Conservation (phyloP, 2,113 vertebrate genomes). For the Cricetomys ansorgei region DNA sequence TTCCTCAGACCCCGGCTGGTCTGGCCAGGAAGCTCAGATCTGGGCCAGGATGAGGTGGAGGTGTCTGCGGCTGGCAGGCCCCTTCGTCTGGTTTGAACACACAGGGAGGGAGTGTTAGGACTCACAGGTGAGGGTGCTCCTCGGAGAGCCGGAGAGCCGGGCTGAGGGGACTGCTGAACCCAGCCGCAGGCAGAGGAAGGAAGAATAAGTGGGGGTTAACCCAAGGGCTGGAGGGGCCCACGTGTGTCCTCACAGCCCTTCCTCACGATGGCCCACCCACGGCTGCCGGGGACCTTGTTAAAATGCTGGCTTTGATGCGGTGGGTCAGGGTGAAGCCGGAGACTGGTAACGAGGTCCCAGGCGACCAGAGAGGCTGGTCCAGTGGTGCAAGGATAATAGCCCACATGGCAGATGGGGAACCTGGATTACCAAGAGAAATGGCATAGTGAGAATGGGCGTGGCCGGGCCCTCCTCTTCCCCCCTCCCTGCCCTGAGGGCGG, state of each 20-base stretch:
- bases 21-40: background rate
- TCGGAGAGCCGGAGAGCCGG: background rate
- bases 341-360: conserved; percentile 27
- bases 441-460: background rate
- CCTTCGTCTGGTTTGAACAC: background rate
- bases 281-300: background rate
- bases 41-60: accelerated
- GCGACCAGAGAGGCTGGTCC: accelerated
- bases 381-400: background rate
- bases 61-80: accelerated
- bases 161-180: accelerated
- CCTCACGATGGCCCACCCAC: accelerated
- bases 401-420: background rate
- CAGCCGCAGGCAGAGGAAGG: accelerated
- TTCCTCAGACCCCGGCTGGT: no score
- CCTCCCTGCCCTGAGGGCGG: accelerated
- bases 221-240: accelerated
- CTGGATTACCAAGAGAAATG: background rate
- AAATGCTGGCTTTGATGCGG: background rate
- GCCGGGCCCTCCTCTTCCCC: no score
- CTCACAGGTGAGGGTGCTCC: background rate
- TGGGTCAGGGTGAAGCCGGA: background rate
- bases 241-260: accelerated
- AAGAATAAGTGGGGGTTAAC: background rate
- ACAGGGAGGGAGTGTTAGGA: background rate